Evolutionary conservation across 37 sponge, comb jelly and placozoan species (phyloP), one percentile per base, ranked within the genome.

Genomic region (Ephydatia muelleri): DNA sequence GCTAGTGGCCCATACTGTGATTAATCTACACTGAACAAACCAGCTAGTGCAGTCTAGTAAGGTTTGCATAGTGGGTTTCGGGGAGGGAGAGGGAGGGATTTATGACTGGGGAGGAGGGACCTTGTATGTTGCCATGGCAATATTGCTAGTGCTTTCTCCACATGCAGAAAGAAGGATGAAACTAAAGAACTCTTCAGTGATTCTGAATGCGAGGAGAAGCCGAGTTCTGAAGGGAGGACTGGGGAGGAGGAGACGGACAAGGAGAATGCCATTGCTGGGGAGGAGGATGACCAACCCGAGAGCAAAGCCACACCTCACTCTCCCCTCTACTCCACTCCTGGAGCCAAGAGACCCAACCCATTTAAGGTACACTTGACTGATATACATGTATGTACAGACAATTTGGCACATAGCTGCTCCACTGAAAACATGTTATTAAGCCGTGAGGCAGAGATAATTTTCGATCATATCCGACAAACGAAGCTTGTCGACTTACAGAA

Each of bases 141-240:
- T 43, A 9, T 3, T 43, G 43, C 6, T 43, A n/a, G 43, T 43
- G 43, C 43, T 6, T 57, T 14, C 16, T 14, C 57, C 57, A 5
- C 12, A 57, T n/a, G n/a, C 57, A 57, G 57, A 57, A 13, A 1
- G 19, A 33, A 32, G 19, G 74, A 86, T 66, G 75, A 87, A 29
- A 88, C 88, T 23, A 82, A 76, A 32, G 88, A 88, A 65, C 71
- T 88, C 23, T 88, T 88, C 32, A 82, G 83, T 76, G 88, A 81
- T 31, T n/a, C 33, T 32, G 86, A 80, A 38, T 30, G n/a, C 8
- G 86, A 70, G 77, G 70, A 77, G 5, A 49, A 29, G 40, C 3
- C 13, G 29, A 13, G 27, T 28, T 23, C 38, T 3, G 72, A 14
- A 27, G 82, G 21, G 49, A 25, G 38, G 27, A 71, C n/a, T 69